phyloP scores from a whole-genome alignment of 2,113 vertebrate species.

The Triplophysa siluroides region DNA sequence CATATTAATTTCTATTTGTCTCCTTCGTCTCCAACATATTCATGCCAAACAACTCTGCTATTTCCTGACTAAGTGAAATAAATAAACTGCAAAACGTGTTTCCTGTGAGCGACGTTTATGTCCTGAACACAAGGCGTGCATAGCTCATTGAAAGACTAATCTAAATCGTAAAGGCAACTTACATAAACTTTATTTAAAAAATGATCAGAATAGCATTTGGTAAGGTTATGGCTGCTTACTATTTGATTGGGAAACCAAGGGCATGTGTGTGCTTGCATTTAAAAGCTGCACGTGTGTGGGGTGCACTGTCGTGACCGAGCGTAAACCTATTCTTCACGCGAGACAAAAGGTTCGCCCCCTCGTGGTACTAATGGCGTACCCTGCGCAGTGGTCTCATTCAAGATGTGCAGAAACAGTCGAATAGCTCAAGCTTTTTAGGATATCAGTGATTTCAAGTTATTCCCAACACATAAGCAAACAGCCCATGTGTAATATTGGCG shows the following conservation, averaged over 20 bases:
- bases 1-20: neutral
- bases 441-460: neutral
- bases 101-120: neutral
- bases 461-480: neutral
- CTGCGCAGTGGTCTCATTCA: conserved; percentile 1
- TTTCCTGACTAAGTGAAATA: neutral
- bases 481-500: neutral
- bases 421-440: neutral
- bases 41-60: neutral
- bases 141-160: neutral
- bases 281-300: neutral
- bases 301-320: neutral
- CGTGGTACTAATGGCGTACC: conserved; percentile 56
- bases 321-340: neutral
- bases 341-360: conserved; percentile 65
- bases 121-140: neutral
- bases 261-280: neutral
- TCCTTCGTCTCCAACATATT: neutral
- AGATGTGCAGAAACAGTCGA: neutral
- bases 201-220: no score
- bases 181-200: neutral
- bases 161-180: neutral
- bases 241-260: neutral
- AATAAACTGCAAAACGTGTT: neutral
- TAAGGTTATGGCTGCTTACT: neutral